Evolutionary conservation across 2,113 vertebrate genomes (phyloP).

Genomic region (cattle (Bos taurus)): ARS-UCD2.0 NC_037333.1:7995001-7995500

Average conservation of each 20-base stretch:
- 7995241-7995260: conserved; percentile 41
- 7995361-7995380: conserved; percentile 21
- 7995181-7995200: conserved; percentile 64
- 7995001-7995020: conserved; percentile 68
- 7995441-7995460: background rate
- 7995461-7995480: rapidly evolving
- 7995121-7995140: conserved; percentile 63
- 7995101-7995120: conserved; percentile 58
- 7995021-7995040: conserved; percentile 67
- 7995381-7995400: background rate
- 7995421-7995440: background rate
- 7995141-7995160: conserved; percentile 70
- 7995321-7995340: conserved; percentile 22
- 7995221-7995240: conserved; percentile 46
- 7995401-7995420: background rate
- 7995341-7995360: background rate
- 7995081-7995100: conserved; percentile 62
- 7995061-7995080: conserved; percentile 66
- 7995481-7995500: rapidly evolving
- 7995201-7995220: conserved; percentile 55
- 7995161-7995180: conserved; percentile 54
- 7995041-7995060: conserved; percentile 74
- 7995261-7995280: conserved; percentile 53
- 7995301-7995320: conserved; percentile 48
- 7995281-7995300: conserved; percentile 49